Evolutionary conservation across 1,140 invertebrate genomes (phyloP).

Genomic region (Calosoma granatense): DNA sequence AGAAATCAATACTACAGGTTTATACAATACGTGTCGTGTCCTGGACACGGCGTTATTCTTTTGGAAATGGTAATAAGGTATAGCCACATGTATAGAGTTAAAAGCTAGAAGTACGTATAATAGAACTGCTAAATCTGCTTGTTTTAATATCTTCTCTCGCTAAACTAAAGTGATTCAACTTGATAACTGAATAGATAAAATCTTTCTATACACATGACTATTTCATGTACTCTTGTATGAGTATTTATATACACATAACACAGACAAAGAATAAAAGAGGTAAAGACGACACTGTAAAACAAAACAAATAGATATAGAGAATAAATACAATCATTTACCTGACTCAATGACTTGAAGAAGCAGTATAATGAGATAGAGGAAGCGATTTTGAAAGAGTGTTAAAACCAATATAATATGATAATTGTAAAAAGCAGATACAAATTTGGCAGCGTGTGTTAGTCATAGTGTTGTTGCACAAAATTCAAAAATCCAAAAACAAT

Average conservation of each 20-base stretch:
- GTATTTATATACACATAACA: neutral
- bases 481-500: neutral
- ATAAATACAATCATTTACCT: slow-evolving; percentile 2
- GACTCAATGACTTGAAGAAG: neutral
- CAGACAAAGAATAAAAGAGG: neutral
- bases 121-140: too few species aligned
- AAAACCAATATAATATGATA: too few species aligned
- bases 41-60: too few species aligned
- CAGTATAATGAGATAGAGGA: neutral
- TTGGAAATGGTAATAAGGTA: too few species aligned
- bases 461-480: neutral
- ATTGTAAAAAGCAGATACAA: neutral
- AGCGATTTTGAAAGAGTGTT: neutral
- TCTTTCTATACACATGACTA: too few species aligned
- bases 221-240: neutral
- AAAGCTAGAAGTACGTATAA: too few species aligned
- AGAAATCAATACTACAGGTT: too few species aligned
- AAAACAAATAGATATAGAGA: neutral
- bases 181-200: too few species aligned
- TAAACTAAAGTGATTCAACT: too few species aligned
- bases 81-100: too few species aligned
- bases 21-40: too few species aligned
- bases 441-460: neutral
- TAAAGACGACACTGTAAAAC: neutral
- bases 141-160: too few species aligned